phyloP scores from a whole-genome alignment of 2,113 vertebrate genomes.

The Nyctereutes procyonoides region DNA sequence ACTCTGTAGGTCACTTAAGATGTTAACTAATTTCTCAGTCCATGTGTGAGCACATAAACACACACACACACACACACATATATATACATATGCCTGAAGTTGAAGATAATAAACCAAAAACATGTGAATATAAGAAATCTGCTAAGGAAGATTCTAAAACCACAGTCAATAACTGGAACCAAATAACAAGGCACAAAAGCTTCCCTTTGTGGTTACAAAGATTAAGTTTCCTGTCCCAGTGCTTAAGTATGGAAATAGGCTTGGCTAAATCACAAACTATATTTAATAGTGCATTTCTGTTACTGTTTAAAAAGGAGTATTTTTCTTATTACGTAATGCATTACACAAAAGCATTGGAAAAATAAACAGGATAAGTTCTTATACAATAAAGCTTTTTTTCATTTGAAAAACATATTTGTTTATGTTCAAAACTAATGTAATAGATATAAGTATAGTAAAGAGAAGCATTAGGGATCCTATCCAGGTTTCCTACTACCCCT shows the following conservation, averaged over 20 bases:
- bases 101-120: slow-evolving; percentile 66
- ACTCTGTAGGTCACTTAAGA: slow-evolving; percentile 46
- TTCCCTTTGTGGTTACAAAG: slow-evolving; percentile 76
- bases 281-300: slow-evolving; percentile 37
- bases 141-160: slow-evolving; percentile 72
- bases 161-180: slow-evolving; percentile 54
- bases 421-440: slow-evolving; percentile 48
- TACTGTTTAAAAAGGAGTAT: slow-evolving; percentile 57
- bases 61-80: neutral
- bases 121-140: slow-evolving; percentile 57
- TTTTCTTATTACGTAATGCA: slow-evolving; percentile 66
- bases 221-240: slow-evolving; percentile 61
- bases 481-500: slow-evolving; percentile 53
- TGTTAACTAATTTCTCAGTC: slow-evolving; percentile 51
- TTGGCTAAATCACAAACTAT: slow-evolving; percentile 35
- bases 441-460: neutral
- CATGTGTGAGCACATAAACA: neutral
- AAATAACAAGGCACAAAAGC: slow-evolving; percentile 82
- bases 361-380: slow-evolving; percentile 60
- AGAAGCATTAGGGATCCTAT: neutral
- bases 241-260: slow-evolving; percentile 34
- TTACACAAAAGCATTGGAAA: slow-evolving; percentile 60
- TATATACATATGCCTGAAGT: neutral
- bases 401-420: slow-evolving; percentile 45
- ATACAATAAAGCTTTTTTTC: slow-evolving; percentile 58